A percentile compares a stretch with the other conserved stretches of the same genome.
Evolutionary conservation across 2,888 invertebrate genomes (phyloP).

Genomic region (Frankliniella fusca): DNA sequence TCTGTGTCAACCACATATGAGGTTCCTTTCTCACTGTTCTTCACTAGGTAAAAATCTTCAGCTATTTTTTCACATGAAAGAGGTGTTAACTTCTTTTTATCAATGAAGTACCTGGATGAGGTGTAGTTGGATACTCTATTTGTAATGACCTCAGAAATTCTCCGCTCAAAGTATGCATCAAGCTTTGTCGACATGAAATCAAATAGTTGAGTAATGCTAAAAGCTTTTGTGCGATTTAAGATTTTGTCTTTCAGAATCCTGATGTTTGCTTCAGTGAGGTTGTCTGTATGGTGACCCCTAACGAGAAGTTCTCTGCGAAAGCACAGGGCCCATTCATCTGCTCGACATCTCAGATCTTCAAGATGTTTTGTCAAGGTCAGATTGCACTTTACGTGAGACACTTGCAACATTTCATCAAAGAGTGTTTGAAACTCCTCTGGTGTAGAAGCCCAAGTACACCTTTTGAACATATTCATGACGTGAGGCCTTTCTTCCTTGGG

Average conservation of each 20-base stretch:
- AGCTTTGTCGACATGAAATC: conserved; percentile 27
- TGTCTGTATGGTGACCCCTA: conserved; percentile 28
- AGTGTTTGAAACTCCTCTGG: background rate
- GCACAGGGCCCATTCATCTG: background rate
- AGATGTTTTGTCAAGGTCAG: background rate
- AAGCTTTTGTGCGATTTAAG: conserved; percentile 28
- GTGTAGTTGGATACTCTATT: background rate
- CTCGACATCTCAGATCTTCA: background rate
- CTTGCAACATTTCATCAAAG: background rate
- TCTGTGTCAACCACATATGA: conserved; percentile 21
- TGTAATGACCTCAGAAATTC: conserved; percentile 12
- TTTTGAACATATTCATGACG: no score
- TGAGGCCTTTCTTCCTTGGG: no score
- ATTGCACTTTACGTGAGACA: no score
- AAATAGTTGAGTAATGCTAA: conserved; percentile 17
- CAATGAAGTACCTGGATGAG: background rate
- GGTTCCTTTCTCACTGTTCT: background rate
- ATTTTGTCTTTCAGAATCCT: conserved; percentile 19
- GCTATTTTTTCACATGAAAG: background rate
- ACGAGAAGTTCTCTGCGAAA: background rate
- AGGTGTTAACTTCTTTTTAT: background rate
- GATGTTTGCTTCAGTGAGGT: conserved; percentile 26
- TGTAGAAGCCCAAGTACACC: no score
- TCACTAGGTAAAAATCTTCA: conserved; percentile 7
- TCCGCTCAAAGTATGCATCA: conserved; percentile 29